Evolutionary conservation across 2,113 vertebrate genomes (phyloP).

Genomic region (Nannobrachium achirus): DNA sequence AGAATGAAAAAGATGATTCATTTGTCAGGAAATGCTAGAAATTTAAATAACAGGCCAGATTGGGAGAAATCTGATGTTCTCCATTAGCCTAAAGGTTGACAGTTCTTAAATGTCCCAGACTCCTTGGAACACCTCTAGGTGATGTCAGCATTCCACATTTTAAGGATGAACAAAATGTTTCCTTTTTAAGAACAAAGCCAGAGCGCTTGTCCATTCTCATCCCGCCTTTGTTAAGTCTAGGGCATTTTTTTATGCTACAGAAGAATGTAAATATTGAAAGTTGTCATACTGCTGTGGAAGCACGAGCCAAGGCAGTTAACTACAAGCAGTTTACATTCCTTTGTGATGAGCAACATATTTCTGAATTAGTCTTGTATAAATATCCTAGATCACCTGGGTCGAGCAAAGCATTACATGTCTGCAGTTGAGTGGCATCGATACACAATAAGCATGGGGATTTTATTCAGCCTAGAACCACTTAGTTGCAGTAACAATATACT

Average conservation of each 20-base stretch:
- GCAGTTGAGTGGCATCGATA: not conserved
- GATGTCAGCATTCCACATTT: constrained; percentile 69
- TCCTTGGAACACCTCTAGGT: constrained; percentile 47
- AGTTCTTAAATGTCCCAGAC: constrained; percentile 63
- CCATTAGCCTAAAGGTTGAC: constrained; percentile 30
- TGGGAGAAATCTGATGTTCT: no score
- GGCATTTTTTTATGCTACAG: constrained; percentile 77
- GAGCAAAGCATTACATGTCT: constrained; percentile 22
- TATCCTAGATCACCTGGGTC: constrained; percentile 43
- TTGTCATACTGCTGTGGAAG: constrained; percentile 72
- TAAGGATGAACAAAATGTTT: constrained; percentile 76
- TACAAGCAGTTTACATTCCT: constrained; percentile 77
- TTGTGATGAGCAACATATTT: constrained; percentile 66
- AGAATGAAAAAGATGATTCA: no score
- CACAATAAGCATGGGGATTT: not conserved
- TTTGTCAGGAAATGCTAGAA: no score
- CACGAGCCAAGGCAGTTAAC: constrained; percentile 60
- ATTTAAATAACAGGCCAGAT: no score
- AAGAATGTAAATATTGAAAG: constrained; percentile 92
- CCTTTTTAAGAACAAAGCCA: constrained; percentile 75
- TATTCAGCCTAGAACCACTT: not conserved
- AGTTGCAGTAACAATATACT: no score
- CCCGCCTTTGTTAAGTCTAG: constrained; percentile 79
- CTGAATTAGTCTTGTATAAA: constrained; percentile 72
- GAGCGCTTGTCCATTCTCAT: constrained; percentile 65